phyloP scores from a whole-genome alignment of 2,888 invertebrate genomes.

The Seladonia tumulorum region DNA sequence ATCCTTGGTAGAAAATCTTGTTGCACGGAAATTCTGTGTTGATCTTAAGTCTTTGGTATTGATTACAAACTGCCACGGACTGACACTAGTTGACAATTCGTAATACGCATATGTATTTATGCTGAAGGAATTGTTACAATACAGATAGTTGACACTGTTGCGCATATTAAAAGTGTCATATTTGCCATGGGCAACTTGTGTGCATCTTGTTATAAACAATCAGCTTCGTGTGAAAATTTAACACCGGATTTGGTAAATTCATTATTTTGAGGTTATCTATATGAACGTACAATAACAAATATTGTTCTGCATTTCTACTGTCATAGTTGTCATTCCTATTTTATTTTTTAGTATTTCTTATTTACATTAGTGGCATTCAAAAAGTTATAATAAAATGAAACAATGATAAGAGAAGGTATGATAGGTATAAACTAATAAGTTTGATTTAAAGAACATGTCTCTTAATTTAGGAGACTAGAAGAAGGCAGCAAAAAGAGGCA shows the following conservation, averaged over 20 bases:
- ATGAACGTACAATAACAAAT: background rate
- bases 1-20: background rate
- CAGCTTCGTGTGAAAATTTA: slow-evolving; percentile 85
- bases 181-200: slow-evolving; percentile 82
- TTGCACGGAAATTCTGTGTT: background rate
- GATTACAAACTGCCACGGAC: background rate
- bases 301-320: background rate
- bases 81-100: background rate
- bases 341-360: background rate
- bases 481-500: slow-evolving; percentile 88
- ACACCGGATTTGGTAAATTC: slow-evolving; percentile 87
- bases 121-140: background rate
- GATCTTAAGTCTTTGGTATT: background rate
- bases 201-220: slow-evolving; percentile 86
- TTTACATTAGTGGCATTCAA: background rate
- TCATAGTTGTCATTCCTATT: background rate
- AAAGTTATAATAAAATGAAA: background rate
- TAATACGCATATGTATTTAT: slow-evolving; percentile 1
- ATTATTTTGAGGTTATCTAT: slow-evolving; percentile 29
- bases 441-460: background rate
- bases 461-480: slow-evolving; percentile 78
- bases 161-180: background rate
- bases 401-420: background rate
- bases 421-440: background rate
- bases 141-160: background rate